phyloP scores from a whole-genome alignment of 2,113 vertebrate genomes.

The Hippocampus guttulatus region DNA sequence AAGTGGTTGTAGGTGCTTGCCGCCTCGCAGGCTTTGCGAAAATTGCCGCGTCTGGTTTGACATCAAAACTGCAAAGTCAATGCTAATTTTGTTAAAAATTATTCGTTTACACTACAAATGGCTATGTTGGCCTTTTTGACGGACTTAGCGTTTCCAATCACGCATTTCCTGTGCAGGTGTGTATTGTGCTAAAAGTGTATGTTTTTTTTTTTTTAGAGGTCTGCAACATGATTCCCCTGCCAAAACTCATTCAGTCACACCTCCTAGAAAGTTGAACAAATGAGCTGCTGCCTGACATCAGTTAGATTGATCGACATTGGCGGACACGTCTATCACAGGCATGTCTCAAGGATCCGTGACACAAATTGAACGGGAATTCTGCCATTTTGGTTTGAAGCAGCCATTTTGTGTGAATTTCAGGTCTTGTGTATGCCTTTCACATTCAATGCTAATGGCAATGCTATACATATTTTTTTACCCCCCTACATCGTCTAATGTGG shows the following conservation, averaged over 20 bases:
- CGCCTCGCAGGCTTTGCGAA: not conserved
- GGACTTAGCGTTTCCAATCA: not conserved
- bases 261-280: too few relatives aligned
- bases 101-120: not conserved
- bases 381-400: not conserved
- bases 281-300: not conserved
- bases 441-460: not conserved
- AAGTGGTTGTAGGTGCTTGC: conserved; percentile 20
- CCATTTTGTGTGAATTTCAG: not conserved
- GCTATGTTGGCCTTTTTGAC: not conserved
- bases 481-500: not conserved
- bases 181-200: too few relatives aligned
- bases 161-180: too few relatives aligned
- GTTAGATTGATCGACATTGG: not conserved
- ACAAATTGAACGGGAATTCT: not conserved
- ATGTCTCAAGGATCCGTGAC: not conserved
- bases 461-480: not conserved
- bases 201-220: too few relatives aligned
- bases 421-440: not conserved
- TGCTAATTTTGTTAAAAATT: conserved; percentile 9
- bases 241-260: too few relatives aligned
- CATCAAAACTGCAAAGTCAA: conserved; percentile 18
- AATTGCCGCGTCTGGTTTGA: not conserved
- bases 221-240: too few relatives aligned
- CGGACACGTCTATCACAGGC: not conserved